phyloP scores from a whole-genome alignment of 2,113 vertebrate species.

The Lampris incognitus region DNA sequence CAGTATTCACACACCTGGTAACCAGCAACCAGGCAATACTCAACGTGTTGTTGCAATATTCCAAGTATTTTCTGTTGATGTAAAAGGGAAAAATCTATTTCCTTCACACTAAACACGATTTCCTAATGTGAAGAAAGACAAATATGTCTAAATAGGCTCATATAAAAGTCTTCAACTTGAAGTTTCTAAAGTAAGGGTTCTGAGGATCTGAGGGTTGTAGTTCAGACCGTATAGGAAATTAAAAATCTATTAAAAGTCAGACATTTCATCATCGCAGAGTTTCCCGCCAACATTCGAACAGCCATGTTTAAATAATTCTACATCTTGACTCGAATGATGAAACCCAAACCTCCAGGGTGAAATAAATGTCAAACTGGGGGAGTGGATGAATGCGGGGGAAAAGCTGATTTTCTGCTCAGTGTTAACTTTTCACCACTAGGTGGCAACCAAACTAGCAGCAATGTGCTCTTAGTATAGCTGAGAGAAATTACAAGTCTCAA shows the following conservation, averaged over 20 bases:
- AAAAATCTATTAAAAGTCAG: slow-evolving; percentile 23
- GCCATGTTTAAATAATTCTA: slow-evolving; percentile 22
- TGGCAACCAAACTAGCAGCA: slow-evolving; percentile 51
- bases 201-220: neutral
- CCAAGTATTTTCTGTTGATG: too few relatives aligned
- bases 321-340: neutral
- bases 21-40: too few relatives aligned
- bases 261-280: slow-evolving; percentile 29
- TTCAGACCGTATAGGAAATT: neutral
- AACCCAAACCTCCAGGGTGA: slow-evolving; percentile 22
- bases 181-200: neutral
- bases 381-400: neutral
- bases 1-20: too few relatives aligned
- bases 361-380: slow-evolving; percentile 15
- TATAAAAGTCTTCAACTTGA: too few relatives aligned
- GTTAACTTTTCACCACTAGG: slow-evolving; percentile 58
- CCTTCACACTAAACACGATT: too few relatives aligned
- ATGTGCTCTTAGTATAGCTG: neutral
- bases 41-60: too few relatives aligned
- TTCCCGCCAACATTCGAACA: neutral
- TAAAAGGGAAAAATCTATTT: too few relatives aligned
- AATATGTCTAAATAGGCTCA: too few relatives aligned
- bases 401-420: neutral
- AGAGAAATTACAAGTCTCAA: slow-evolving; percentile 13
- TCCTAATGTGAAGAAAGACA: too few relatives aligned